Conservation (phyloP, 2,797 vertebrate species). For the Cossypha polioptera region DNA sequence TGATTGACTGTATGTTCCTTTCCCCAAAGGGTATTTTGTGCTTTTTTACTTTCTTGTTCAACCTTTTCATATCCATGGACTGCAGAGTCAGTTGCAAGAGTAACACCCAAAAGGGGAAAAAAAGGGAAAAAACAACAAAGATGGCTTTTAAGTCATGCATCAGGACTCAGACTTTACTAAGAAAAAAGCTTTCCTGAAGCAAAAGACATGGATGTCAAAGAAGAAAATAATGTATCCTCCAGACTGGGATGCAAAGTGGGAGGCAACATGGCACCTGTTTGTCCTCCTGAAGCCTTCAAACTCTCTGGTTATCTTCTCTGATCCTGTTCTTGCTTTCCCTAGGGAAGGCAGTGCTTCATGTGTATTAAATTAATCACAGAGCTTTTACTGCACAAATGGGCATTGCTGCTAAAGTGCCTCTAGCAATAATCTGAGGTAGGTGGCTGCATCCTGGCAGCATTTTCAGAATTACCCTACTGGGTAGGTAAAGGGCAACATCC, state of each 20-base stretch:
- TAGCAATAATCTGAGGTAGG: neutral
- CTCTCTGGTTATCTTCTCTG: neutral
- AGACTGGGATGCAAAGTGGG: neutral
- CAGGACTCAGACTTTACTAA: neutral
- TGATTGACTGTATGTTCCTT: neutral
- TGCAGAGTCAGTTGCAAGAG: neutral
- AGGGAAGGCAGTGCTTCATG: neutral
- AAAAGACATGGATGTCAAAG: neutral
- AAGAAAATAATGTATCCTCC: neutral
- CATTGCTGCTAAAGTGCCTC: constrained; percentile 2
- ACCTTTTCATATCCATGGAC: neutral
- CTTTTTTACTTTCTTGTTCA: neutral
- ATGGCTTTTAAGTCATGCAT: constrained; percentile 24
- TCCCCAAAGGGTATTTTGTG: neutral
- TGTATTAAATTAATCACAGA: neutral
- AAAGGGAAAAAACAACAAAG: neutral
- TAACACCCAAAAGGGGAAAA: neutral
- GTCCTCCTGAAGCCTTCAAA: neutral
- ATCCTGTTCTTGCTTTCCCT: neutral
- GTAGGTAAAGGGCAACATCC: neutral
- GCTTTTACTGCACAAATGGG: neutral
- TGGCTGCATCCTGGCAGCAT: neutral
- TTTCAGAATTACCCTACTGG: neutral
- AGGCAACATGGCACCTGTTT: neutral
- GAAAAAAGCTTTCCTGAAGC: neutral